A percentile compares a stretch with the other conserved stretches of the same genome.
These are phyloP conservation scores for Melanostigma gelatinosum DNA, from an alignment of 2,113 vertebrate genomes.

Conservation along the genomic window DNA sequence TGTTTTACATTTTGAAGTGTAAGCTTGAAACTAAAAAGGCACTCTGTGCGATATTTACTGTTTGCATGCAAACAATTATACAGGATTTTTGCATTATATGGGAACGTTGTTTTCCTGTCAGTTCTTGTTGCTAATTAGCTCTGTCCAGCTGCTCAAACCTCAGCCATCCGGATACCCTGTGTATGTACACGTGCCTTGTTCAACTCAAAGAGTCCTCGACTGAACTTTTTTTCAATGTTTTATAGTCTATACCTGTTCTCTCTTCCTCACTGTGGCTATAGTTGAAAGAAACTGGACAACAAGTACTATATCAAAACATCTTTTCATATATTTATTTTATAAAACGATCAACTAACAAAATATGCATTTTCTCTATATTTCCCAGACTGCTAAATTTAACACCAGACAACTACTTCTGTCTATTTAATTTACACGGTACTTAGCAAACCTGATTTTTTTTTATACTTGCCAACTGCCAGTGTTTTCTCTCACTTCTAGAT, in stretches of 20 bases:
- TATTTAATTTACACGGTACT: background rate
- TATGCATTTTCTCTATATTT: background rate
- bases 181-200: conserved; percentile 21
- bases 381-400: background rate
- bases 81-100: background rate
- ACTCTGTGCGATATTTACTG: background rate
- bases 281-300: background rate
- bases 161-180: conserved; percentile 10
- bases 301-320: background rate
- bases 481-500: conserved; percentile 16
- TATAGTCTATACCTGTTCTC: background rate
- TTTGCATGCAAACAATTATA: background rate
- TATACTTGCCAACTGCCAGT: background rate
- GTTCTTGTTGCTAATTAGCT: background rate
- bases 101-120: background rate
- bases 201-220: conserved; percentile 8
- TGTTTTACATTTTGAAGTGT: background rate
- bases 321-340: background rate
- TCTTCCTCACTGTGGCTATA: conserved; percentile 28
- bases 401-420: background rate
- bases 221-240: background rate
- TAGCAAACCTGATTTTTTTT: background rate
- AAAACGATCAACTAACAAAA: background rate
- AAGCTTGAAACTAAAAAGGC: background rate
- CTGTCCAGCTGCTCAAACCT: background rate